phyloP scores from a whole-genome alignment of 2,113 vertebrate genomes.

The human region DNA sequence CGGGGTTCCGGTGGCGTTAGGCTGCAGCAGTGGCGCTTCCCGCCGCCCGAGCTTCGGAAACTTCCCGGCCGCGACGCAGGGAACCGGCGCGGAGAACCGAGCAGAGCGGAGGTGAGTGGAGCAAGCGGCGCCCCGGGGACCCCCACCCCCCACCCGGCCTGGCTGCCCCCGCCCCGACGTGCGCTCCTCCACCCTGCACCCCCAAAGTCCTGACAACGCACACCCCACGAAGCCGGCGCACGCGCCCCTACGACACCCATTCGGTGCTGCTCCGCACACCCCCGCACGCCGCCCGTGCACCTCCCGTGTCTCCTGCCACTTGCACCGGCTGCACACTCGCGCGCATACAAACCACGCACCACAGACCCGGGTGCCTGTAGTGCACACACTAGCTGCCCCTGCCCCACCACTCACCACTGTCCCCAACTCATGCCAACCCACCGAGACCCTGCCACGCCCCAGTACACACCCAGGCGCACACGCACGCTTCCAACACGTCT shows the following conservation, averaged over 20 bases:
- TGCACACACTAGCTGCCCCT: neutral
- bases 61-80: slow-evolving; percentile 57
- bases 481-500: neutral
- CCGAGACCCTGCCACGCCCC: slow-evolving; percentile 53
- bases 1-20: slow-evolving; percentile 33
- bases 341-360: neutral
- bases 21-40: slow-evolving; percentile 41
- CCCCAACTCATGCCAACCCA: slow-evolving; percentile 36
- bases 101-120: slow-evolving; percentile 61
- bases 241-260: neutral
- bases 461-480: slow-evolving; percentile 46
- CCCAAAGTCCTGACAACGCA: slow-evolving; percentile 49
- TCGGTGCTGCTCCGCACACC: neutral
- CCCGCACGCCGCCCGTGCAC: neutral
- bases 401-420: neutral
- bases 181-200: slow-evolving; percentile 35
- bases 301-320: slow-evolving; percentile 10
- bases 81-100: slow-evolving; percentile 48
- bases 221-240: neutral
- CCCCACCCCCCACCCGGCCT: slow-evolving; percentile 49
- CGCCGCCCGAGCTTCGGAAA: slow-evolving; percentile 61
- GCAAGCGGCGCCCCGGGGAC: slow-evolving; percentile 6
- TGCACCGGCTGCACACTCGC: neutral
- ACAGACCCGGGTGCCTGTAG: neutral
- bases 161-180: slow-evolving; percentile 2